These are phyloP conservation scores for Rhineura floridana DNA, from an alignment of 2,113 vertebrate genomes.

Conservation along the genomic window DNA sequence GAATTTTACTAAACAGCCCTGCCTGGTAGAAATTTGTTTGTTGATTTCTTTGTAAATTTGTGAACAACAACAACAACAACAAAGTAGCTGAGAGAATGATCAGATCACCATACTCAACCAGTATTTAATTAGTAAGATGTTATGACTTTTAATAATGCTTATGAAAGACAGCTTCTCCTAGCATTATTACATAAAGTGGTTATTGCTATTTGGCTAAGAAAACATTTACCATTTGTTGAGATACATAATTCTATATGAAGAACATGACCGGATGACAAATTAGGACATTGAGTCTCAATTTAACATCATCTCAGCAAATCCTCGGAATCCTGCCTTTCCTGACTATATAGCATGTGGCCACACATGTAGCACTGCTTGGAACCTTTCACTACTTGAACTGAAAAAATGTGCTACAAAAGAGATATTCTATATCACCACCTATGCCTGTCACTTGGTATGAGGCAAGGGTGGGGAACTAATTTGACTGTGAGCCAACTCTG, in stretches of 20 bases:
- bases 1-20: background rate
- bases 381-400: background rate
- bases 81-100: slow-evolving; percentile 34
- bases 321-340: background rate
- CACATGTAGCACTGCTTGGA: background rate
- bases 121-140: slow-evolving; percentile 56
- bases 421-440: background rate
- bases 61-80: slow-evolving; percentile 38
- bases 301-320: background rate
- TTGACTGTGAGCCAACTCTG: too few species aligned
- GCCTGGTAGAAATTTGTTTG: slow-evolving; percentile 23
- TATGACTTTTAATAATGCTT: slow-evolving; percentile 38
- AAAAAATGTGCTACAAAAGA: background rate
- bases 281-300: slow-evolving; percentile 4
- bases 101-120: slow-evolving; percentile 47
- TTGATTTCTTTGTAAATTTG: too few species aligned
- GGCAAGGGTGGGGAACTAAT: too few species aligned
- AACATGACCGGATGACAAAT: background rate
- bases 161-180: slow-evolving; percentile 35
- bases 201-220: background rate
- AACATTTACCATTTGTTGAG: slow-evolving; percentile 32
- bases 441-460: too few species aligned
- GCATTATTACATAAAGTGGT: slow-evolving; percentile 41
- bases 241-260: background rate
- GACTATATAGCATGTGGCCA: background rate